Conservation (phyloP, 1,140 invertebrate genomes). For the Pentalonia nigronervosa region DNA sequence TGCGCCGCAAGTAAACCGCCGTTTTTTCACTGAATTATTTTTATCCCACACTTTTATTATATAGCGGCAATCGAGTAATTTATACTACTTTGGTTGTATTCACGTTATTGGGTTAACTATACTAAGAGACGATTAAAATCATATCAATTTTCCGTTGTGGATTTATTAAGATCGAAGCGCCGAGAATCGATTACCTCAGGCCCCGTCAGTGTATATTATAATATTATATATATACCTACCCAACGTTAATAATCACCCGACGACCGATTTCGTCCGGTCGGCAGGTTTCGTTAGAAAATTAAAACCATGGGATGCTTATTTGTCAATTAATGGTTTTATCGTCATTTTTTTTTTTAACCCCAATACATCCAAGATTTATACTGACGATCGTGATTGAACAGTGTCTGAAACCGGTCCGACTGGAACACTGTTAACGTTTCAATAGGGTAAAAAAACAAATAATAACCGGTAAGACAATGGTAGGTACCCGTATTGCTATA, state of each 20-base stretch:
- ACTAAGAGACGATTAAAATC: slow-evolving; percentile 45
- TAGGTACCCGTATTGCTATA: neutral
- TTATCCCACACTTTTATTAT: slow-evolving; percentile 14
- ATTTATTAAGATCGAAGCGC: slow-evolving; percentile 24
- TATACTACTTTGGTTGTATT: neutral
- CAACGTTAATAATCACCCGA: slow-evolving; percentile 40
- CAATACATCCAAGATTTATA: neutral
- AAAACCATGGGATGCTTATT: slow-evolving; percentile 39
- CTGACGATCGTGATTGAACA: slow-evolving; percentile 25
- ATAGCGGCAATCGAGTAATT: neutral
- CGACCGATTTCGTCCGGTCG: slow-evolving; percentile 17
- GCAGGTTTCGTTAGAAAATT: neutral
- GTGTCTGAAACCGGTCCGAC: slow-evolving; percentile 43
- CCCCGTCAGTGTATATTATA: neutral
- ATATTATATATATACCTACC: neutral
- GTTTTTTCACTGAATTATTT: neutral
- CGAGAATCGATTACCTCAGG: slow-evolving; percentile 40
- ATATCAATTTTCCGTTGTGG: slow-evolving; percentile 43
- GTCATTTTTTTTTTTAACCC: slow-evolving; percentile 25
- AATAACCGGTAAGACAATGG: slow-evolving; percentile 51
- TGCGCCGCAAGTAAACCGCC: neutral
- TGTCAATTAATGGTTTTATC: slow-evolving; percentile 54
- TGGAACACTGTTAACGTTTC: slow-evolving; percentile 47
- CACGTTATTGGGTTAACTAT: slow-evolving; percentile 4
- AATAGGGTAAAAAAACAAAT: slow-evolving; percentile 26